Percentiles rank a stretch among this genome's conserved stretches.
Conservation (phyloP, 2,888 invertebrate species). For the Stictocephala bisonia region DNA sequence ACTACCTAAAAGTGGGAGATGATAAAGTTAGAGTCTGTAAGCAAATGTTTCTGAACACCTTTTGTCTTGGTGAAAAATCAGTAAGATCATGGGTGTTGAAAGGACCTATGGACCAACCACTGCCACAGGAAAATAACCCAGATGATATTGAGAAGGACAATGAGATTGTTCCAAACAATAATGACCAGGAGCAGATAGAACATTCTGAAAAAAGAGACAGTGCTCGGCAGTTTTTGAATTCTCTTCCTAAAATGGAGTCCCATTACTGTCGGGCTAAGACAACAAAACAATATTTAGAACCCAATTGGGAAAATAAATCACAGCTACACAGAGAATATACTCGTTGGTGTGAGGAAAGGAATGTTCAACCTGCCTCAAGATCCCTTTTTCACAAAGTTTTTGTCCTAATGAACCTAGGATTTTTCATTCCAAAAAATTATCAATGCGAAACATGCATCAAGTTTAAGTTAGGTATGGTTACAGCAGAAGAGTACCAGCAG, state of each 20-base stretch:
- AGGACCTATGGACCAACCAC: conserved; percentile 23
- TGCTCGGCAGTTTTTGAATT: conserved; percentile 21
- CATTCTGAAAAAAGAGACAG: conserved; percentile 35
- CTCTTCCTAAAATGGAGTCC: conserved; percentile 39
- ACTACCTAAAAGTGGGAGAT: conserved; percentile 39
- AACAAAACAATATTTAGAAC: conserved; percentile 37
- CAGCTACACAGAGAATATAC: conserved; percentile 34
- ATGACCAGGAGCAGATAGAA: no score
- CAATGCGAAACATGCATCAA: conserved; percentile 41
- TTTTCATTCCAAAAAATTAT: conserved; percentile 51
- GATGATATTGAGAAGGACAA: background rate
- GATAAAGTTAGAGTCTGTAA: conserved; percentile 33
- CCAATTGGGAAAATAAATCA: conserved; percentile 39
- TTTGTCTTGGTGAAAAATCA: conserved; percentile 34
- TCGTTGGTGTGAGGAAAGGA: conserved; percentile 24
- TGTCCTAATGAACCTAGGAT: conserved; percentile 49
- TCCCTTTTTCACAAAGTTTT: conserved; percentile 41
- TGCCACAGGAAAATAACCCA: background rate
- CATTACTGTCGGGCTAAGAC: conserved; percentile 27
- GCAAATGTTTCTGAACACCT: conserved; percentile 42
- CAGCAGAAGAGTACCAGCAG: conserved; percentile 28
- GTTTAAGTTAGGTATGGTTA: conserved; percentile 15
- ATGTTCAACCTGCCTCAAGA: conserved; percentile 27
- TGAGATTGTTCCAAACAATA: background rate
- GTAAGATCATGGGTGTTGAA: conserved; percentile 37